Evolutionary conservation across 2,888 invertebrate genomes (phyloP).

Genomic region (Hirtodrosophila histrioides): DNA sequence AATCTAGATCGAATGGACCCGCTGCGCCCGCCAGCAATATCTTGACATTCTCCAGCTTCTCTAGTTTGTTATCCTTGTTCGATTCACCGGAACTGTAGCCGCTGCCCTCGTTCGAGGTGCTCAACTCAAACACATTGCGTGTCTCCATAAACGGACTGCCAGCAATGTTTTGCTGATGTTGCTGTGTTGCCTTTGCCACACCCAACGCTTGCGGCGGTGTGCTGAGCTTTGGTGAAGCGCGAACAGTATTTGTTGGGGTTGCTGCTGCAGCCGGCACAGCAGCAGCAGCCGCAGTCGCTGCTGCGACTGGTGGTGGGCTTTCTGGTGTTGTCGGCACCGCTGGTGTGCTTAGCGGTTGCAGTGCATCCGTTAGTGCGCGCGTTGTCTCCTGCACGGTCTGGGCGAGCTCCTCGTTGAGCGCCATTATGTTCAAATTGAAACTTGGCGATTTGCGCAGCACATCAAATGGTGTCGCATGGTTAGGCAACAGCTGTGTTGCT

Average conservation of each 20-base stretch:
- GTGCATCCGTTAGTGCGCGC: slow-evolving; percentile 77
- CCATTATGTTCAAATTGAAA: slow-evolving; percentile 83
- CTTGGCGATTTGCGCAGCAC: slow-evolving; percentile 83
- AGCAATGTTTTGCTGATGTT: slow-evolving; percentile 49
- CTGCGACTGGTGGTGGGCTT: background rate
- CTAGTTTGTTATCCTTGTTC: slow-evolving; percentile 82
- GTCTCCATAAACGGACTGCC: slow-evolving; percentile 84
- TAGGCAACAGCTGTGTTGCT: slow-evolving; percentile 22
- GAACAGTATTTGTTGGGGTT: slow-evolving; percentile 24
- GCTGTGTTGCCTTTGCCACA: slow-evolving; percentile 27
- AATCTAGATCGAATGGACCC: slow-evolving; percentile 81
- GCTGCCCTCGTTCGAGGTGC: slow-evolving; percentile 78
- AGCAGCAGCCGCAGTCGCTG: slow-evolving; percentile 9
- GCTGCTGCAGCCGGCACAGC: slow-evolving; percentile 8
- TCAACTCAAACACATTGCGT: slow-evolving; percentile 82
- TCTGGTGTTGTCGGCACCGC: slow-evolving; percentile 20
- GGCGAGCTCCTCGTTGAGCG: slow-evolving; percentile 82
- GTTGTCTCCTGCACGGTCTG: slow-evolving; percentile 83
- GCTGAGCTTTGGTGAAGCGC: slow-evolving; percentile 54
- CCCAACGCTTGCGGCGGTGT: slow-evolving; percentile 58
- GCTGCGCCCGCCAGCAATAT: slow-evolving; percentile 81
- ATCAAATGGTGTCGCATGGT: slow-evolving; percentile 84
- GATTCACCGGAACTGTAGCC: slow-evolving; percentile 75
- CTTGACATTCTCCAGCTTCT: slow-evolving; percentile 83
- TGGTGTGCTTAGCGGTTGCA: slow-evolving; percentile 65